phyloP scores from a whole-genome alignment of 2,797 vertebrate species.

The Huso huso region DNA sequence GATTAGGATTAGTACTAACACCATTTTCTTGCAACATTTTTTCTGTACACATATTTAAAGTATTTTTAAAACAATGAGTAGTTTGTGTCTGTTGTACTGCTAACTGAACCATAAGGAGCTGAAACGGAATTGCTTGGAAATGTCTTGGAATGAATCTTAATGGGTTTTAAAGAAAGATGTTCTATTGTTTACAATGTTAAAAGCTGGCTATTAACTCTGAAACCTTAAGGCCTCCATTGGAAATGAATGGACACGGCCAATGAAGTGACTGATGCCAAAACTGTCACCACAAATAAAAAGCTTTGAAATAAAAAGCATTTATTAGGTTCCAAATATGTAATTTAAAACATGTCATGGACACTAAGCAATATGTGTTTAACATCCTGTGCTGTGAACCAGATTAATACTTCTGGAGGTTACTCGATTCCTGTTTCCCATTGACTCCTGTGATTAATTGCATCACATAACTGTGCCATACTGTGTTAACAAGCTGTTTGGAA shows the following conservation, averaged over 20 bases:
- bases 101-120: background rate
- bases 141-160: constrained; percentile 8
- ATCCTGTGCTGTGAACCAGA: constrained; percentile 57
- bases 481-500: constrained; percentile 53
- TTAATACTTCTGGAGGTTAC: constrained; percentile 30
- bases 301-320: constrained; percentile 23
- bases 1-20: too few relatives aligned
- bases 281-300: constrained; percentile 1
- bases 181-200: constrained; percentile 23
- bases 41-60: too few relatives aligned
- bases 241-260: background rate
- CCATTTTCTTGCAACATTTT: too few relatives aligned
- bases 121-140: background rate
- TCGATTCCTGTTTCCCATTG: constrained; percentile 39
- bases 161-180: constrained; percentile 22
- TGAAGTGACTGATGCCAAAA: constrained; percentile 22
- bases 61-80: too few relatives aligned
- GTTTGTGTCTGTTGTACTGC: too few relatives aligned
- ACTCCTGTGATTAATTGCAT: constrained; percentile 62
- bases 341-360: constrained; percentile 36
- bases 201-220: constrained; percentile 10
- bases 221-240: background rate
- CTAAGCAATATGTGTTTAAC: constrained; percentile 39
- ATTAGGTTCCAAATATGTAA: constrained; percentile 39
- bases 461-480: constrained; percentile 41